Conservation (phyloP, 2,888 invertebrate species). For the Heliconius ismenius region DNA sequence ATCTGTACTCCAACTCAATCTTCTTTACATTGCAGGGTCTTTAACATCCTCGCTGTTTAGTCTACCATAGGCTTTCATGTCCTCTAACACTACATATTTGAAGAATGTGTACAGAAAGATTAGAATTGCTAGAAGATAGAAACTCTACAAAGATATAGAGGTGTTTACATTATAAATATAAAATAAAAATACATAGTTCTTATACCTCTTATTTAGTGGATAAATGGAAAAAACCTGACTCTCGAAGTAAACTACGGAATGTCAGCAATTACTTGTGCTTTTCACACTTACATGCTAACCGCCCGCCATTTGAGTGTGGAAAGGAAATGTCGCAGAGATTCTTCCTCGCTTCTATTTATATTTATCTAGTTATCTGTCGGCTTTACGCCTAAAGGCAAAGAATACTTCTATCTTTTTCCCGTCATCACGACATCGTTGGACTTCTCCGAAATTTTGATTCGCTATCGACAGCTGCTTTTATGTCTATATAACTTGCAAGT, state of each 20-base stretch:
- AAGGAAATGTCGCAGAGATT: slow-evolving; percentile 66
- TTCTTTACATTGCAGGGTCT: too few species aligned
- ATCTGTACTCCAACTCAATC: too few species aligned
- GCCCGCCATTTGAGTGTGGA: slow-evolving; percentile 60
- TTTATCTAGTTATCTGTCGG: slow-evolving; percentile 35
- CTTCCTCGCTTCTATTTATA: slow-evolving; percentile 42
- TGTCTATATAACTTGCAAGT: slow-evolving; percentile 34
- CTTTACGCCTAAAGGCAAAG: slow-evolving; percentile 48
- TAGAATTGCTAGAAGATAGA: not conserved
- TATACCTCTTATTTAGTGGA: not conserved
- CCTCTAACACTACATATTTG: too few species aligned
- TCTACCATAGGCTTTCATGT: too few species aligned
- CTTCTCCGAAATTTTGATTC: slow-evolving; percentile 43
- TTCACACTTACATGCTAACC: slow-evolving; percentile 75
- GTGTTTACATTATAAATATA: not conserved
- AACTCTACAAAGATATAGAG: not conserved
- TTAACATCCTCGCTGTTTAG: too few species aligned
- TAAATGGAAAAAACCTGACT: slow-evolving; percentile 11
- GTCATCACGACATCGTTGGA: slow-evolving; percentile 53
- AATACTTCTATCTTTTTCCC: slow-evolving; percentile 45
- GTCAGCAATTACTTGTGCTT: slow-evolving; percentile 71
- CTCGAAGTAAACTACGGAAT: slow-evolving; percentile 52
- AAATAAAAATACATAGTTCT: not conserved
- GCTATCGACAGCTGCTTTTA: slow-evolving; percentile 29
- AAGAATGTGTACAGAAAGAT: not conserved